These are phyloP conservation scores for Microtus ochrogaster DNA, from an alignment of 2,113 vertebrate species.

Conservation along the genomic window DNA sequence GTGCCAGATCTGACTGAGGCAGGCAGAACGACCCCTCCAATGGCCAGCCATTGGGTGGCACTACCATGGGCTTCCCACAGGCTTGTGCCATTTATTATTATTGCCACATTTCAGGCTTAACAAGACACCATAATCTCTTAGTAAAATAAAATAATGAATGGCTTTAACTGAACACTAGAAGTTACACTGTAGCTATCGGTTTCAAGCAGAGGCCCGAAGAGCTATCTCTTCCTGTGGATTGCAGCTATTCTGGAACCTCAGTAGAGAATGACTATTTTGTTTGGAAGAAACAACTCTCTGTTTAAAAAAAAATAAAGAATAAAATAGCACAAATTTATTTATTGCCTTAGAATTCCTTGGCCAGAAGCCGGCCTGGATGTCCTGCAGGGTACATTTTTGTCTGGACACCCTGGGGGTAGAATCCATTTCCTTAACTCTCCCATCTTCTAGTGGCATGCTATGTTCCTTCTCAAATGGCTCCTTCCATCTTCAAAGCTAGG, in stretches of 20 bases:
- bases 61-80: neutral
- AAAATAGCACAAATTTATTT: neutral
- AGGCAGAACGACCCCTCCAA: neutral
- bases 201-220: no score
- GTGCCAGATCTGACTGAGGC: neutral
- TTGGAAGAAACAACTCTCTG: no score
- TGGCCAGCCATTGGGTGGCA: neutral
- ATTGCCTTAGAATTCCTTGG: neutral
- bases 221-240: no score
- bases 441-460: neutral
- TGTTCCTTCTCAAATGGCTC: neutral
- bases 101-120: no score
- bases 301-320: neutral
- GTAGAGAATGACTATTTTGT: no score
- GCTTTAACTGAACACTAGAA: no score
- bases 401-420: no score
- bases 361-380: neutral
- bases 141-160: neutral
- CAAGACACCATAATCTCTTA: neutral
- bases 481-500: neutral
- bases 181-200: no score
- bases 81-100: accelerated
- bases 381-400: accelerated
- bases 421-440: neutral
- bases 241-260: no score